Evolutionary conservation across 2,888 invertebrate genomes (phyloP).

Genomic region (Agonopterix heracliana): DNA sequence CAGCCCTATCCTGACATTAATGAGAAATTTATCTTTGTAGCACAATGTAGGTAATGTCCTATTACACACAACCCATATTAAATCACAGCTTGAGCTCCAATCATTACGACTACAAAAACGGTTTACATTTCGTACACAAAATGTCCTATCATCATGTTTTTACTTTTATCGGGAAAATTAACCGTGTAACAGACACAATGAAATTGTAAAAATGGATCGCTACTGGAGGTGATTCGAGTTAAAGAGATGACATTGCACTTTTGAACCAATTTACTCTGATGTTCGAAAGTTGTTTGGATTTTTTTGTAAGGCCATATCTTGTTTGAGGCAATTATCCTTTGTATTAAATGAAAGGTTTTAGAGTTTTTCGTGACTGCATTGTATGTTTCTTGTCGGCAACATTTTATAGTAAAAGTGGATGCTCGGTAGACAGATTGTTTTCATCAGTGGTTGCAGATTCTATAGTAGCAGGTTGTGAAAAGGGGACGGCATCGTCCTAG

Average conservation of each 20-base stretch:
- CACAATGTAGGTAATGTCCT: slow-evolving; percentile 26
- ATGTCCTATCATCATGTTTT: slow-evolving; percentile 1
- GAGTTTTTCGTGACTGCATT: background rate
- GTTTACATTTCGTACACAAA: too few species aligned
- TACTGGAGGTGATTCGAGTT: slow-evolving; percentile 16
- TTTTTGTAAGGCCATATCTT: slow-evolving; percentile 10
- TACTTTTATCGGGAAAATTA: slow-evolving; percentile 15
- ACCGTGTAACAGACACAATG: slow-evolving; percentile 12
- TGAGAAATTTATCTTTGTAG: slow-evolving; percentile 45
- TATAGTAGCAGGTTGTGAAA: too few species aligned
- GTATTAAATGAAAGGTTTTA: slow-evolving; percentile 1
- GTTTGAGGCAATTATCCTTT: slow-evolving; percentile 11
- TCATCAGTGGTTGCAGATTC: too few species aligned
- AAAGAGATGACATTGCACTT: slow-evolving; percentile 27
- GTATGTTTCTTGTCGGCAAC: background rate
- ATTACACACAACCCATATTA: slow-evolving; percentile 8
- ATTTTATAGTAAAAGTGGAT: background rate
- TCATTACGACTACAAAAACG: background rate
- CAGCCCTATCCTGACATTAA: slow-evolving; percentile 19
- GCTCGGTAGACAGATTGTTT: too few species aligned
- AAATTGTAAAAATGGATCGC: slow-evolving; percentile 18
- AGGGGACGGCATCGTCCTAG: too few species aligned
- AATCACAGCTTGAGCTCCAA: background rate
- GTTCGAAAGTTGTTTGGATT: slow-evolving; percentile 19
- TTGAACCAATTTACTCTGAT: slow-evolving; percentile 21